Evolutionary conservation across 2,113 vertebrate genomes (phyloP), one percentile per base, ranked within the genome.

Genomic region (Urocynchramus pylzowi): DNA sequence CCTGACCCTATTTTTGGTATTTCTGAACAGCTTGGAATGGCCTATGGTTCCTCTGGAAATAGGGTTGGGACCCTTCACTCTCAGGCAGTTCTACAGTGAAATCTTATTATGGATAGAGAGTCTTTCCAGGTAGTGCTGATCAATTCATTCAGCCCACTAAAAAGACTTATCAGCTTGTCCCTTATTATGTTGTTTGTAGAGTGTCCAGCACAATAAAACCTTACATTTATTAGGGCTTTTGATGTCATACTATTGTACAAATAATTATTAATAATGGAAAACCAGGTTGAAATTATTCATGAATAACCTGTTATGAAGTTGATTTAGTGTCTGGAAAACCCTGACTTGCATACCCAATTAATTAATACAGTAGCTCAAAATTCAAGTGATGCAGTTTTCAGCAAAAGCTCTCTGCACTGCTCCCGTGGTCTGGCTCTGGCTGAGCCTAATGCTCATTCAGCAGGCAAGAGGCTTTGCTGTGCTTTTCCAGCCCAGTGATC

Each of bases 251-350:
- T 90, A 61, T 80, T 88, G 52, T 76, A 89, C 79, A 95, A 95
- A 95, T 94, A 96, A 94, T 94, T 96, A 94, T 57, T 89, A 97
- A 87, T 93, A 95, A 94, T 80, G 84, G 77, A 85, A 95, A 95
- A 92, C 2, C 69, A 81, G 75, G 79, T 77, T 64, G 68, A 95
- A 94, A 94, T 93, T 96, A 88, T 90, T 95, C 52, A 97, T 57
- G 76, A 95, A 92, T 81, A 94, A 84, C 71, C 73, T 86, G 56
- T 75, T 91, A 82, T 13, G 65, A 94, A 89, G 84, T 87, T 88
- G 92, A 93, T 84, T 88, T 89, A 94, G 56, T 52, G 69, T 77
- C 64, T 95, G 63, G 57, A 74, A 85, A 83, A 75, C 57, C 70
- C 88, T 86, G 90, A 57, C 73, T 82, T 57, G 80, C 83, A 89